These are phyloP conservation scores for Palythoa grandiflora DNA, from an alignment of 92 coral and sea anemone genomes.

Conservation along the genomic window DNA sequence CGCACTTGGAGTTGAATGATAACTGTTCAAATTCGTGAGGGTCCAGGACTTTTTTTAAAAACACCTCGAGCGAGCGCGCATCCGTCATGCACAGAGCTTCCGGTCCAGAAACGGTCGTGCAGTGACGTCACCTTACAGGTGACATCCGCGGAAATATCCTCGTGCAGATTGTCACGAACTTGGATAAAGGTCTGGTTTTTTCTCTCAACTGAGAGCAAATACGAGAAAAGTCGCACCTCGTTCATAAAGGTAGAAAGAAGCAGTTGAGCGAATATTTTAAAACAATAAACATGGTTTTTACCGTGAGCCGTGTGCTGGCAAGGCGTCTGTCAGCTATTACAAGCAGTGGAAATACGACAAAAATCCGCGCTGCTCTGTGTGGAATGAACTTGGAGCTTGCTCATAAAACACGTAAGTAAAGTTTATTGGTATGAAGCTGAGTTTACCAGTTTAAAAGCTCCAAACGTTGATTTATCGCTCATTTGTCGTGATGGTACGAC, in stretches of 20 bases:
- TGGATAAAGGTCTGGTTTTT: background rate
- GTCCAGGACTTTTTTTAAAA: too few species aligned
- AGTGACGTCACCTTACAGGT: too few species aligned
- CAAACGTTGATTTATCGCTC: background rate
- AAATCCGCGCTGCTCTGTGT: background rate
- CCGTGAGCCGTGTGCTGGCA: background rate
- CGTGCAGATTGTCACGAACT: constrained; percentile 12
- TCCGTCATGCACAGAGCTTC: too few species aligned
- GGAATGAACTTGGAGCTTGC: background rate
- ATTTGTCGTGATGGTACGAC: background rate
- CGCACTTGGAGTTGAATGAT: too few species aligned
- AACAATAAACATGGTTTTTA: background rate
- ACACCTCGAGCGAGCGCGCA: too few species aligned
- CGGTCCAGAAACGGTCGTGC: too few species aligned
- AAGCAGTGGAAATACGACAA: background rate
- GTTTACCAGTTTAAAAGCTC: background rate
- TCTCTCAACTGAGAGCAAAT: background rate
- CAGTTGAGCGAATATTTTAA: background rate
- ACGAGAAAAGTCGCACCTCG: background rate
- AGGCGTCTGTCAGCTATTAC: constrained; percentile 4
- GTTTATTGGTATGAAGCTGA: too few species aligned
- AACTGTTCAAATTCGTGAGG: too few species aligned
- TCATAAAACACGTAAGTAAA: background rate
- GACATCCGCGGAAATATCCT: background rate
- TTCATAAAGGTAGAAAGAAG: background rate